Evolutionary conservation across 2,888 invertebrate genomes (phyloP).

Genomic region (Oxyscelio sp.): DNA sequence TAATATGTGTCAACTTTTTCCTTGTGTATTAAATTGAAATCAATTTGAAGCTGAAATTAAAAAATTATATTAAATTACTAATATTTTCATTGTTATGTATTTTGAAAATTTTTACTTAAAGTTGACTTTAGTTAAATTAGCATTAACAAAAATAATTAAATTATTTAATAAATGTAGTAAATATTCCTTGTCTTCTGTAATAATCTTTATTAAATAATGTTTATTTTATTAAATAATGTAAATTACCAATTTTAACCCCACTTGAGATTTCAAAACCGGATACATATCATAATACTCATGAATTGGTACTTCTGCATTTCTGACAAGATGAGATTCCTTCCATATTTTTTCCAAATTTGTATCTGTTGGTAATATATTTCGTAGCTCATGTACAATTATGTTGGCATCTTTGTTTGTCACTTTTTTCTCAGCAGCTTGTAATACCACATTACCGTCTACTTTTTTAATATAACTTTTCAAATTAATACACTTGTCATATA

Average conservation of each 20-base stretch:
- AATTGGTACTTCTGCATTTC: conserved; percentile 4
- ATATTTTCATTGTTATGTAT: conserved; percentile 5
- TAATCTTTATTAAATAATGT: too few species aligned
- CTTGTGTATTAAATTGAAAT: not conserved
- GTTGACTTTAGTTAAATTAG: too few species aligned
- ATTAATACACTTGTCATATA: conserved; percentile 6
- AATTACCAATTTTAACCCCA: conserved; percentile 7
- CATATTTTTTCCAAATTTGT: conserved; percentile 6
- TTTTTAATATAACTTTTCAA: conserved; percentile 2
- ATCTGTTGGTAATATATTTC: not conserved
- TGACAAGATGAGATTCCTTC: conserved; percentile 7
- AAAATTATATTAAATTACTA: conserved; percentile 1
- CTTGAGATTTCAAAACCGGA: conserved; percentile 23
- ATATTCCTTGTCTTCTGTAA: too few species aligned
- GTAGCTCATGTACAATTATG: conserved; percentile 7
- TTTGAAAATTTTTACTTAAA: too few species aligned
- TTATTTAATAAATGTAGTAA: not conserved
- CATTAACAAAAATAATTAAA: too few species aligned
- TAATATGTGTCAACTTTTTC: conserved; percentile 1
- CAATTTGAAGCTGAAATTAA: conserved; percentile 10
- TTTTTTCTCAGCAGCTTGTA: too few species aligned
- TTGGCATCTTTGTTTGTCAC: not conserved
- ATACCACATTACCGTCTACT: too few species aligned
- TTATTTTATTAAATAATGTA: not conserved
- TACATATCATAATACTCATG: conserved; percentile 11